Evolutionary conservation across 2,888 invertebrate species (phyloP).

Genomic region (Gibbula magus): DNA sequence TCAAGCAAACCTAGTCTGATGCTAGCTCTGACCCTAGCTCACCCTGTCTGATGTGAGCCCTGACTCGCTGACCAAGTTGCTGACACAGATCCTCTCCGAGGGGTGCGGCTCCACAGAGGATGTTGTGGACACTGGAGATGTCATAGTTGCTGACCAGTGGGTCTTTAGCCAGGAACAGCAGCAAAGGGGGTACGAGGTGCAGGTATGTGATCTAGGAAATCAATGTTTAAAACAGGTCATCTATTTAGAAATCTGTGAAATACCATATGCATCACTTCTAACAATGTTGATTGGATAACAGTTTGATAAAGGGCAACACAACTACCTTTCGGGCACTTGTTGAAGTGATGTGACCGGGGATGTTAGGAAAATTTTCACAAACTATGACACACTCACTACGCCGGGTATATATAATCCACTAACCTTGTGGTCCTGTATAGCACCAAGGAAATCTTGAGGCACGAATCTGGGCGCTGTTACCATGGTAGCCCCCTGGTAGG

Average conservation of each 20-base stretch:
- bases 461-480: slow-evolving; percentile 86
- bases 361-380: no score
- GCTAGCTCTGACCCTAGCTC: no score
- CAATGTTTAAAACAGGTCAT: no score
- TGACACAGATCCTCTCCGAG: slow-evolving; percentile 81
- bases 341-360: no score
- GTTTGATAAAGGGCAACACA: no score
- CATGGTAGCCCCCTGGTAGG: slow-evolving; percentile 81
- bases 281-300: no score
- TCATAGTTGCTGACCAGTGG: slow-evolving; percentile 82
- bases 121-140: slow-evolving; percentile 81
- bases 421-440: slow-evolving; percentile 81
- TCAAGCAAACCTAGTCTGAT: no score
- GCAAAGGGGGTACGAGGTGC: slow-evolving; percentile 86
- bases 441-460: slow-evolving; percentile 81
- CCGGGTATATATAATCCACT: no score
- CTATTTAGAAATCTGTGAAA: no score
- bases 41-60: slow-evolving; percentile 26
- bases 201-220: slow-evolving; percentile 79
- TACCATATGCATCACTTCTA: no score
- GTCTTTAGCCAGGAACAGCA: slow-evolving; percentile 83
- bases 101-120: slow-evolving; percentile 89
- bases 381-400: no score
- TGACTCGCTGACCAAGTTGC: slow-evolving; percentile 30
- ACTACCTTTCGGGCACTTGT: no score